A percentile compares a stretch with the other conserved stretches of the same genome.
These are phyloP conservation scores for Idaea straminata DNA, from an alignment of 2,888 invertebrate species.

Conservation along the genomic window DNA sequence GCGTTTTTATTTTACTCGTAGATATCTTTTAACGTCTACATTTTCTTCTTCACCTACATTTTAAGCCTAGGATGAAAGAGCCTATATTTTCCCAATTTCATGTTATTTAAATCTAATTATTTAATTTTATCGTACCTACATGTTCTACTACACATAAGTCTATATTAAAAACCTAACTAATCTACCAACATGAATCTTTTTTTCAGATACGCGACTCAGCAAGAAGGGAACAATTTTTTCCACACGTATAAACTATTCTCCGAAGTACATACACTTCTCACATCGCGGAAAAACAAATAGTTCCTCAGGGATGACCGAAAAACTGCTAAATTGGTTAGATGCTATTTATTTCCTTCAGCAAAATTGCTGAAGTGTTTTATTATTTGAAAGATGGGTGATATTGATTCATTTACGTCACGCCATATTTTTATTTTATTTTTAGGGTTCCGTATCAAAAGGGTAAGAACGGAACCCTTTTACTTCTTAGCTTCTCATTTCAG, in stretches of 20 bases:
- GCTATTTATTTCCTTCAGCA: neutral
- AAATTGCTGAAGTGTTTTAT: neutral
- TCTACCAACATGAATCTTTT: neutral
- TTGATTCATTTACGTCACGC: conserved; percentile 11
- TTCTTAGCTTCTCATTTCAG: too few relatives aligned
- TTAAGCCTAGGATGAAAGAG: neutral
- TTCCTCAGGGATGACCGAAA: neutral
- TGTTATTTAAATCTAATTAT: neutral
- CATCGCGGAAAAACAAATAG: neutral
- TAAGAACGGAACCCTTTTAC: too few relatives aligned
- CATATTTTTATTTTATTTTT: neutral
- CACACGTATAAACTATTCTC: neutral
- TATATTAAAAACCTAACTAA: neutral
- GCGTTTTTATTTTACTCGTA: too few relatives aligned
- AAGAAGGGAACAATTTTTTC: neutral
- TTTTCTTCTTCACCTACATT: neutral
- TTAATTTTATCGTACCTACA: neutral
- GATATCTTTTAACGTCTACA: too few relatives aligned
- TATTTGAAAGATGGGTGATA: conserved; percentile 6
- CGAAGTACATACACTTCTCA: neutral
- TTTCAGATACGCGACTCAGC: neutral
- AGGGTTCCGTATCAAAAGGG: too few relatives aligned
- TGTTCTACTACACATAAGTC: neutral
- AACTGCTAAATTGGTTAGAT: neutral
- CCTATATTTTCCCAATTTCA: neutral